phyloP scores from a whole-genome alignment of 1,140 invertebrate genomes.

The Aphis craccivora region DNA sequence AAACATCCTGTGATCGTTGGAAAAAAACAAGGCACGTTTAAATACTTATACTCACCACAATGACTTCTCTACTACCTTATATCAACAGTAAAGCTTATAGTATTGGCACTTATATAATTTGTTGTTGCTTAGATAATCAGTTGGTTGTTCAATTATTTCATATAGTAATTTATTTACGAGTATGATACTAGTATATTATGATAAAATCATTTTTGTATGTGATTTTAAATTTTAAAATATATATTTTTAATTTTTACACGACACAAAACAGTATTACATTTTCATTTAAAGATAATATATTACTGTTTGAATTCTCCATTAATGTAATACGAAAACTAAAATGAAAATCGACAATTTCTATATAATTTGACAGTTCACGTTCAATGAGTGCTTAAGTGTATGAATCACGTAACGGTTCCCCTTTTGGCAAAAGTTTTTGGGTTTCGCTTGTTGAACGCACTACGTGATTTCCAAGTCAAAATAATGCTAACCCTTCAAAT shows the following conservation, averaged over 20 bases:
- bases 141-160: not conserved
- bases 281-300: not conserved
- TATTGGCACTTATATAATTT: not conserved
- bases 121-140: no score
- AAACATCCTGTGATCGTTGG: not conserved
- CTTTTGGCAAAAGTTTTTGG: constrained; percentile 43
- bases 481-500: constrained; percentile 30
- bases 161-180: not conserved
- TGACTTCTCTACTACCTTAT: not conserved
- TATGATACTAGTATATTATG: no score
- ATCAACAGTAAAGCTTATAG: not conserved
- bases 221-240: not conserved
- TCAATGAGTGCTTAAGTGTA: constrained; percentile 35
- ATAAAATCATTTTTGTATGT: not conserved
- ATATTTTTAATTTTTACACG: not conserved
- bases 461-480: constrained; percentile 56
- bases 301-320: not conserved
- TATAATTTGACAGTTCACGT: constrained; percentile 32
- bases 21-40: not conserved
- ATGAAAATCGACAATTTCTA: constrained; percentile 38
- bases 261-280: not conserved
- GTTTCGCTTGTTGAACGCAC: constrained; percentile 49
- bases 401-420: constrained; percentile 13
- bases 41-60: not conserved
- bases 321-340: not conserved